A percentile compares a stretch with the other conserved stretches of the same genome.
Conservation (phyloP, 2,113 vertebrate species). For the Formicarius rufipectus region DNA sequence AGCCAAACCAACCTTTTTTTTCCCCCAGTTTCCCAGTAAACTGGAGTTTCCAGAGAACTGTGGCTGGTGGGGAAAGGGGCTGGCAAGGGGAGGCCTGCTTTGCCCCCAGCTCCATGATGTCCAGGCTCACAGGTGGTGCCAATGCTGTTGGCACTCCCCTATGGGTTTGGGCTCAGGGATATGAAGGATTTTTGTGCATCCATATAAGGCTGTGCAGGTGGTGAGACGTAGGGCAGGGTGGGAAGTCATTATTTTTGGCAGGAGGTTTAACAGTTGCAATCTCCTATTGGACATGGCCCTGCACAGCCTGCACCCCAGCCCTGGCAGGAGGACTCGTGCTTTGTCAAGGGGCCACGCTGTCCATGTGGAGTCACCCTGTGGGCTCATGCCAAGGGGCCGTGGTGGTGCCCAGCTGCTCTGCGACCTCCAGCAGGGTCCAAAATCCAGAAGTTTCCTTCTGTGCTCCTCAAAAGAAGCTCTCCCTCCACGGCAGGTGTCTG, state of each 20-base stretch:
- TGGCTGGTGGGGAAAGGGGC: background rate
- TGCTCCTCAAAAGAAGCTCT: accelerated
- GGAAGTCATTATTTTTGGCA: background rate
- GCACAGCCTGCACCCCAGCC: background rate
- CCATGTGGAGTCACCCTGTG: background rate
- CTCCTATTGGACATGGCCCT: background rate
- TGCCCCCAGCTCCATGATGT: accelerated
- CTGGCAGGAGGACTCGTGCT: background rate
- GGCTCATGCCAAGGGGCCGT: background rate
- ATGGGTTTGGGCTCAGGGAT: accelerated
- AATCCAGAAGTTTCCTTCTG: background rate
- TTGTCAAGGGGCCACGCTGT: background rate
- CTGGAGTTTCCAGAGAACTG: background rate
- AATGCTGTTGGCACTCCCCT: accelerated
- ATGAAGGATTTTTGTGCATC: background rate
- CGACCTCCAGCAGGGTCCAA: background rate
- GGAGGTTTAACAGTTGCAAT: background rate
- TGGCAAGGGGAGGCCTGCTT: background rate
- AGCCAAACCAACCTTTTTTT: constrained; percentile 6
- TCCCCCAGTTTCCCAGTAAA: background rate
- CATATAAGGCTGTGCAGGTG: background rate
- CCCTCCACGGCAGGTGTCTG: accelerated
- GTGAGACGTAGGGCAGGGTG: too few species aligned
- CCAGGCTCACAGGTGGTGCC: accelerated
- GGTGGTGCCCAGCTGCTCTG: background rate